These are phyloP conservation scores for Cettia cetti DNA, from an alignment of 2,113 vertebrate species.

Conservation along the genomic window DNA sequence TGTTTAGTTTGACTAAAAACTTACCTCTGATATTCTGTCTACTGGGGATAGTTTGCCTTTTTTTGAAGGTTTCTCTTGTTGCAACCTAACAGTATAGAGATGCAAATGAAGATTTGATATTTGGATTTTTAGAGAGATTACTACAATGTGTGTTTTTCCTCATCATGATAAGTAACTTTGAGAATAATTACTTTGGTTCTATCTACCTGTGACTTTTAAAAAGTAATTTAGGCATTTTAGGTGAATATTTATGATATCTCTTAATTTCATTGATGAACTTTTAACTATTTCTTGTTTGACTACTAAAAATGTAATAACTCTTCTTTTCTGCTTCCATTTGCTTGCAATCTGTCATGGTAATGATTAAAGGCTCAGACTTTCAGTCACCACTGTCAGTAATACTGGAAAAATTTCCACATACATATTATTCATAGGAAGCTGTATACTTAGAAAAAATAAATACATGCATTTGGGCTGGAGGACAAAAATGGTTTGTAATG, in stretches of 20 bases:
- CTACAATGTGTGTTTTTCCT: background rate
- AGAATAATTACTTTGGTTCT: background rate
- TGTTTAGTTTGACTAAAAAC: background rate
- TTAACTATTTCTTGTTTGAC: background rate
- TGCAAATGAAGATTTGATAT: background rate
- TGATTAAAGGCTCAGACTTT: background rate
- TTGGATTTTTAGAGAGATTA: background rate
- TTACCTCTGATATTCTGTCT: background rate
- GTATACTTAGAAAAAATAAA: background rate
- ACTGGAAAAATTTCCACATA: background rate
- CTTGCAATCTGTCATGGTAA: background rate
- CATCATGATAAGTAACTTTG: background rate
- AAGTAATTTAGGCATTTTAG: background rate
- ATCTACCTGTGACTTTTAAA: background rate
- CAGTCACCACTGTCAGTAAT: background rate
- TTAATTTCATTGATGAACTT: background rate
- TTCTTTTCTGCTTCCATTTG: background rate
- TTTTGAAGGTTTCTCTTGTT: background rate
- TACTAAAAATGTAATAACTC: background rate
- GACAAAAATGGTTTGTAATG: background rate
- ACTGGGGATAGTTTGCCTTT: rapidly evolving
- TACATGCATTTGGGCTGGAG: background rate
- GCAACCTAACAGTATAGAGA: background rate
- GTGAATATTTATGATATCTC: background rate
- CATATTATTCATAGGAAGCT: background rate